Percentiles rank a stretch among this genome's conserved stretches.
Evolutionary conservation across 2,797 vertebrate genomes (phyloP).

Genomic region (Novumbra hubbsi): DNA sequence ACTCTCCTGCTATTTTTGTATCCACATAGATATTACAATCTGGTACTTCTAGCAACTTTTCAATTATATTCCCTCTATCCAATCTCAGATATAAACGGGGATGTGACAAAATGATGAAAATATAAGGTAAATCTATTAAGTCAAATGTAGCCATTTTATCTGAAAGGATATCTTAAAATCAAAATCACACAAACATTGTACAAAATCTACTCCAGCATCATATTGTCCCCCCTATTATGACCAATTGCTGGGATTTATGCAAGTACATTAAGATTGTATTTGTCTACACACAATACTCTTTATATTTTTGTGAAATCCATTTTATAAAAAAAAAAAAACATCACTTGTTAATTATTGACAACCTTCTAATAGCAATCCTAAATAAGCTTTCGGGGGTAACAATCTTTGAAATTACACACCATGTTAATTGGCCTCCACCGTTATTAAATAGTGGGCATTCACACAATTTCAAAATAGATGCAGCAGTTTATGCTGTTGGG

Average conservation of each 20-base stretch:
- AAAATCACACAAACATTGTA: background rate
- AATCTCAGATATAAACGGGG: conserved; percentile 43
- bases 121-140: conserved; percentile 57
- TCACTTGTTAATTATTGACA: too few species aligned
- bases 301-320: too few species aligned
- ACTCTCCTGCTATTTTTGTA: conserved; percentile 26
- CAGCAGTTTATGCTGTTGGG: too few species aligned
- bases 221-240: background rate
- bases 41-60: conserved; percentile 33
- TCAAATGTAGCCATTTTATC: conserved; percentile 61
- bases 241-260: background rate
- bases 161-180: conserved; percentile 9
- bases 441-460: too few species aligned
- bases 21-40: conserved; percentile 56
- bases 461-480: too few species aligned
- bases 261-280: too few species aligned
- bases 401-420: too few species aligned
- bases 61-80: conserved; percentile 47
- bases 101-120: conserved; percentile 58
- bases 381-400: too few species aligned
- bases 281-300: too few species aligned
- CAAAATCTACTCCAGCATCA: conserved; percentile 28
- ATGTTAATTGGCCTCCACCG: too few species aligned
- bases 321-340: too few species aligned
- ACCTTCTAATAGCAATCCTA: too few species aligned